Base-by-base conservation (phyloP, 2,888 invertebrate genomes). In the Apotomis capreana region DNA sequence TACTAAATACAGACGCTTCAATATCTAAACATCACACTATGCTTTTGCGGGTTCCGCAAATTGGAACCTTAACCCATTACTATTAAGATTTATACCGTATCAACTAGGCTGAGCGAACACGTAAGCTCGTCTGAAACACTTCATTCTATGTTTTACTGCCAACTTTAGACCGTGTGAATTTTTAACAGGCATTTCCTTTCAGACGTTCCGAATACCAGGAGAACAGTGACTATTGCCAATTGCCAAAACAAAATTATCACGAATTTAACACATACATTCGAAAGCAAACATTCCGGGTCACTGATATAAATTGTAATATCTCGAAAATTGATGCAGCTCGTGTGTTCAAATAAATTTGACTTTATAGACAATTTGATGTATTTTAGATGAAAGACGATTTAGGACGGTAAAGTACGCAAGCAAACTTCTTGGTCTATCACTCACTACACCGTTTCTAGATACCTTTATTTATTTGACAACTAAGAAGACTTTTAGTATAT, bases 121-220 rank as follows among this genome's bases (percentile, higher is more conserved):
- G 58, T 58, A 26, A 37, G 37, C n/a, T n/a, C 37, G 46, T 36
- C 62, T 51, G 52, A 37, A 49, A 54, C 15, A 55, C 10, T 46
- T 9, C 49, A 55, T 55, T 37, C 40, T 52, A 52, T 37, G 36
- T 40, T 61, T 65, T 49, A 60, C 15, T 55, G 65, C 65, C 55
- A 60, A 54, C 10, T 36, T 49, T 61, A 46, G 37, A 70, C 37
- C 15, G 54, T 55, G 55, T 15, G 55, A 70, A 40, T 65, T 65
- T 70, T 67, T 61, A 26, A 61, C 13, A 67, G 60, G 70, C 70
- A 51, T 70, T 65, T 70, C 65, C 60, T 60, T 70, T 70, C 15
- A 49, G 12, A 37, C 55, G 55, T 12, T 54, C 37, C 26, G 52
- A 52, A 64, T 64, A 70, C 26, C 36, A 15, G 36, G 26, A 40